Base-by-base conservation (phyloP, 2,888 invertebrate species). In the Dione vanillae region DNA sequence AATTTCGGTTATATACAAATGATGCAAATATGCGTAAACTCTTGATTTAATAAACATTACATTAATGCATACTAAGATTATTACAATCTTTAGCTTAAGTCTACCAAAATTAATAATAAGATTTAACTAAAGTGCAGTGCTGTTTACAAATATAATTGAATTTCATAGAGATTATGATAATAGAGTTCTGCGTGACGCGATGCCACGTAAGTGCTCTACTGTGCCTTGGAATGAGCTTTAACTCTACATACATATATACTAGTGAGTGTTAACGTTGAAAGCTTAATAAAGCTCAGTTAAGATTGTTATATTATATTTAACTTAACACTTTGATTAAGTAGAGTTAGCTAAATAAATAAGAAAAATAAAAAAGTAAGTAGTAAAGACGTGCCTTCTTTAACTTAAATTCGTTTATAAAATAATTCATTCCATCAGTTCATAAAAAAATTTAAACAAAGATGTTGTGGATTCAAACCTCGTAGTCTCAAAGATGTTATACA, bases 91-190 rank as follows among this genome's bases (percentile, higher is more conserved):
- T 19, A 49, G 1, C n/a, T 49, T 49, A 49, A n/a, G n/a, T 45
- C 5, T 14, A 14, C n/a, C 45, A 6, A 59, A 19, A 8, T 11
- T 27, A 61, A 27, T 27, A 51, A 59, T 67, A 43, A 41, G 20
- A 12, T 12, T 52, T 43, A 43, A 41, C 35, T n/a, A 51, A 41
- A 67, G 19, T 52, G 51, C 51, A 59, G 43, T 43, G 27, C 16
- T 69, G 54, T 47, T 56, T 45, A 64, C 45, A 54, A 54, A 69
- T 54, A 43, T 35, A 41, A 69, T 61, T 45, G 20, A 69, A 47
- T 69, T 54, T 35, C 41, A 37, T 45, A 52, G 45, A 62, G 62
- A 69, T 64, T 69, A 69, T 69, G 62, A 54, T 64, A 69, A 69
- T 69, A 45, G 51, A 35, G 52, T 62, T 47, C 52, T 40, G 52